Evolutionary conservation across 1,140 invertebrate species (phyloP), one percentile per base, ranked within the genome.

Genomic region (Trichomalopsis sarcophagae): DNA sequence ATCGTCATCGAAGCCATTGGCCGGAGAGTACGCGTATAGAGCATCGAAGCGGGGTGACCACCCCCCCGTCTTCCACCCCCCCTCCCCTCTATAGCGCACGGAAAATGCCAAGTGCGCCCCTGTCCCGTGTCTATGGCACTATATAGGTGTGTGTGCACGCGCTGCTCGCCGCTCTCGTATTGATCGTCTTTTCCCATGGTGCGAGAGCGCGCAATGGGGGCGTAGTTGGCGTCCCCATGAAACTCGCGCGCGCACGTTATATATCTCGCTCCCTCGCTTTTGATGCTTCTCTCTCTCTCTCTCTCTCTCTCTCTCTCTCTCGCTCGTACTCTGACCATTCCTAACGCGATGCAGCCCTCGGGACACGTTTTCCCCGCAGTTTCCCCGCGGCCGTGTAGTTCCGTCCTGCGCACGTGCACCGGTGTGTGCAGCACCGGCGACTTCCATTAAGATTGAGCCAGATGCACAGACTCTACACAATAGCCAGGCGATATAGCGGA

Each of bases 131-230:
- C 55, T 71, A 71, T 14, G 23, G 4, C 5, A 84, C 84, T 85
- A 78, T 85, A 79, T 68, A 80, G 87, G 87, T 86, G 21, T 75
- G 9, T 33, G 27, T 33, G n/a, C n/a, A 9, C 36, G 33, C 71
- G 17, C 50, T 9, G 33, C 33, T 36, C 33, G 44, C 71, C 33
- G 44, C 71, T 74, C 47, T 66, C 21, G 88, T 92, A 91, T 91
- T 91, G 91, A 91, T 92, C 91, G 90, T 62, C 74, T 88, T 89
- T 88, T 84, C 87, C 87, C 84, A 89, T 88, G 85, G 88, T 90
- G 84, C 84, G 73, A 36, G 33, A 3, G 33, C 33, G 40, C 33
- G 21, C 55, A 89, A 91, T 90, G 90, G 91, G 91, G 92, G 91
- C 90, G 89, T 85, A 86, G 83, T 84, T 78, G 87, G 86, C 88